Base-by-base conservation (phyloP, 2,888 invertebrate species). In the Drosophila multiciliata region DNA sequence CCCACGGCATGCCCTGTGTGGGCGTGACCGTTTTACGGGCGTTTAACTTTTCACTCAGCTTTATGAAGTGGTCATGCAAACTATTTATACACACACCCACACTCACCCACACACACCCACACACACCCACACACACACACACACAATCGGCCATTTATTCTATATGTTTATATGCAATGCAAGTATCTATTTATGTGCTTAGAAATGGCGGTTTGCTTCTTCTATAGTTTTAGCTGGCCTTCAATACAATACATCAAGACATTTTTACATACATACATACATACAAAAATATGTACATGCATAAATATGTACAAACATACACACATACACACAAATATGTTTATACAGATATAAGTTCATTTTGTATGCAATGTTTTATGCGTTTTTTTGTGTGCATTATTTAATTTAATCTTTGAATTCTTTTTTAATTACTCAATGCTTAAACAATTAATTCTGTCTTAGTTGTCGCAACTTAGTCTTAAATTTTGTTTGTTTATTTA, bases 11-110 rank as follows among this genome's bases (percentile, higher is more conserved):
- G 45, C 55, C 68, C 66, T 69, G 57, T 57, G 89, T 80, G 70
- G 83, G 83, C 83, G 83, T 89, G 84, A 60, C 75, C 65, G 67
- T 66, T 77, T 77, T 64, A 71, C 75, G 66, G 82, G 73, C 87
- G 89, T 72, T 87, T 81, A 87, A 83, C 75, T 84, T 75, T 73
- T 75, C 73, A 78, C 80, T 80, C 75, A 82, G 75, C 82, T 75
- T 82, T 80, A 80, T 80, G 71, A 83, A 81, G 78, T 83, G 81
- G 83, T 83, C 73, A 77, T 71, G 77, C 68, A 71, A 80, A 72
- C 76, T 75, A 67, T 75, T 11, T 36, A 66, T 66, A 66, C 49
- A 66, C 48, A 58, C 15, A 23, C 20, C 33, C n/a, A 74, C 45
- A 23, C 32, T 36, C 35, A n/a, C 23, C 15, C 50, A 32, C 12